Evolutionary conservation across 2,113 vertebrate species (phyloP).

Genomic region (Elephantulus edwardii): DNA sequence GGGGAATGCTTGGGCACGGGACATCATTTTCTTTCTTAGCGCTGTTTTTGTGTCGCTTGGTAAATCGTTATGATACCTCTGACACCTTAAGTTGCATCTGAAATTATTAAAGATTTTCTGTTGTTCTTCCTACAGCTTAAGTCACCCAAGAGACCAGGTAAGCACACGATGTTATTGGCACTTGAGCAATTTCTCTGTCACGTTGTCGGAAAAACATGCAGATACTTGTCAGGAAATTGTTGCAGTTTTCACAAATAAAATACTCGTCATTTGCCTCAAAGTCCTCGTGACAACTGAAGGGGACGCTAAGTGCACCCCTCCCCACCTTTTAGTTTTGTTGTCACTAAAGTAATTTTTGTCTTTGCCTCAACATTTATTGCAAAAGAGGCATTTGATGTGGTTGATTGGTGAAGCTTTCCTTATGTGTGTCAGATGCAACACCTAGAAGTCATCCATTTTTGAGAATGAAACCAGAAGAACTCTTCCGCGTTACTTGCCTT

Average conservation of each 20-base stretch:
- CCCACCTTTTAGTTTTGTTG: neutral
- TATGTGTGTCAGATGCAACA: conserved; percentile 10
- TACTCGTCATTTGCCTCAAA: neutral
- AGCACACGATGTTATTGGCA: conserved; percentile 64
- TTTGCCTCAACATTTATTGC: conserved; percentile 24
- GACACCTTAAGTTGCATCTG: conserved; percentile 33
- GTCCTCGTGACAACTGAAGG: neutral
- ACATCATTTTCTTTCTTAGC: neutral
- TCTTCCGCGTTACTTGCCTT: neutral
- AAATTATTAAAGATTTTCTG: conserved; percentile 76
- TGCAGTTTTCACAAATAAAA: neutral
- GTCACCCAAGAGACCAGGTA: conserved; percentile 98
- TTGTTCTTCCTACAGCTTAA: conserved; percentile 90
- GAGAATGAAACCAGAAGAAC: neutral
- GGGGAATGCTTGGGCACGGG: neutral
- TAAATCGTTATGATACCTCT: conserved; percentile 37
- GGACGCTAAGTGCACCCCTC: neutral
- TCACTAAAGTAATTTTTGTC: neutral
- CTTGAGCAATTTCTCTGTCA: neutral
- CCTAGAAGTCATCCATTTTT: neutral
- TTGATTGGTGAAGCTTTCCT: neutral
- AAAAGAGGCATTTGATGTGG: conserved; percentile 18
- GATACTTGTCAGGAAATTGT: neutral
- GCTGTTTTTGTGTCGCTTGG: neutral
- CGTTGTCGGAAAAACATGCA: neutral